Evolutionary conservation across 2,888 invertebrate species (phyloP), one percentile per base, ranked within the genome.

Genomic region (Cremastinae sp.): DNA sequence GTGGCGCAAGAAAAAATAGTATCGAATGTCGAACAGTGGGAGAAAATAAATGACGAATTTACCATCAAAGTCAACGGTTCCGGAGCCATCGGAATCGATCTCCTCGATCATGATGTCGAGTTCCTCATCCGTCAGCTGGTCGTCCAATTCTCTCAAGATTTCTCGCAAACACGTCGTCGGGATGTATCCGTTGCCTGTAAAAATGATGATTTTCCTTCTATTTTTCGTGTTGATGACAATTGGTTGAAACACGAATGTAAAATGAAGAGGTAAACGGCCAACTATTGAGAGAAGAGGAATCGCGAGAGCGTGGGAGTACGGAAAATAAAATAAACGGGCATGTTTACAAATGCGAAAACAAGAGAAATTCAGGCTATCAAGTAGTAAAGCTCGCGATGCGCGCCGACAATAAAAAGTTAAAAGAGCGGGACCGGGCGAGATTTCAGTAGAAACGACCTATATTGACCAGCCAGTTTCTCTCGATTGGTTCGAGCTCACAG

Each of bases 41-140:
- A 16, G 53, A 71, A 34, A 28, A n/a, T n/a, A n/a, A n/a, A n/a
- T n/a, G n/a, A n/a, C 36, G 47, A 47, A 87, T 90, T 90, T 91
- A 98, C 98, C 98, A 92, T 98, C 98, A 90, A 98, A 99, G 92
- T 99, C 99, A 86, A 99, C 98, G 80, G 98, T 99, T 86, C 98
- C 98, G 85, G 98, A 98, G 87, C 98, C 98, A 91, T 98, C 98
- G 54, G 97, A 96, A 91, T 99, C 98, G 86, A 98, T 98, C 92
- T 98, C 98, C 89, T 97, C 96, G 90, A 98, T 98, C 95, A 99
- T 98, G 90, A 96, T 96, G 87, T 98, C 97, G 88, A 98, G 93
- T 90, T 98, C 98, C 79, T 96, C 95, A 82, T 97, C 96, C 65
- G 97, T 97, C 80, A 98, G 92, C 90, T 98, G 97, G 90, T 99